Conservation (phyloP, 2,797 vertebrate genomes). For the Trachops cirrhosus region DNA sequence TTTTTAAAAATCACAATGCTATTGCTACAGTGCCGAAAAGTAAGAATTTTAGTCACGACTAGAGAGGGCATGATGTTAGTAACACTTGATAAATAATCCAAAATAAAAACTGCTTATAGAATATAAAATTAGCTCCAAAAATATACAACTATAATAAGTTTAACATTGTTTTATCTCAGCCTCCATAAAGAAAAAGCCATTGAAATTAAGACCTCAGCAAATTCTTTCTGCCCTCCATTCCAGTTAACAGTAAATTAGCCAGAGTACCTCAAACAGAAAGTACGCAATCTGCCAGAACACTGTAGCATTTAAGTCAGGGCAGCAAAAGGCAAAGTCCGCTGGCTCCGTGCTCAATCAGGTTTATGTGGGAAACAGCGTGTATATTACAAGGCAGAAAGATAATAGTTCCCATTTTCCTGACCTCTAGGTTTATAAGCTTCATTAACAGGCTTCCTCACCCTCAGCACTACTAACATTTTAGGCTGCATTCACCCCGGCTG, state of each 20-base stretch:
- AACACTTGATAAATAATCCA: constrained; percentile 33
- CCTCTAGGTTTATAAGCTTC: not conserved
- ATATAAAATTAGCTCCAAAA: constrained; percentile 28
- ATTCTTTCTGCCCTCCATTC: not conserved
- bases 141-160: not conserved
- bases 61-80: not conserved
- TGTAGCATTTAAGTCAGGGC: not conserved
- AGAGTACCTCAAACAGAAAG: constrained; percentile 7
- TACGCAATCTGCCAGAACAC: not conserved
- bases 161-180: not conserved
- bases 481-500: not conserved
- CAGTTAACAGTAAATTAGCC: constrained; percentile 22
- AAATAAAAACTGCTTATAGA: constrained; percentile 33
- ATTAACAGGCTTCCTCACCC: not conserved
- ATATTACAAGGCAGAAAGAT: not conserved
- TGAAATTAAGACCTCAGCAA: constrained; percentile 19
- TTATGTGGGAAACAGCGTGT: not conserved
- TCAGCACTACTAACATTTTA: not conserved
- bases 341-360: not conserved
- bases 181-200: not conserved
- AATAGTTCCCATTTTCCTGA: not conserved
- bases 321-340: not conserved
- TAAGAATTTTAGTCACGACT: not conserved
- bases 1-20: not conserved
- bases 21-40: not conserved